Percentiles rank a stretch among this genome's conserved stretches.
These are phyloP conservation scores for Muscicapa comitata DNA, from an alignment of 2,797 vertebrate genomes.

Conservation along the genomic window DNA sequence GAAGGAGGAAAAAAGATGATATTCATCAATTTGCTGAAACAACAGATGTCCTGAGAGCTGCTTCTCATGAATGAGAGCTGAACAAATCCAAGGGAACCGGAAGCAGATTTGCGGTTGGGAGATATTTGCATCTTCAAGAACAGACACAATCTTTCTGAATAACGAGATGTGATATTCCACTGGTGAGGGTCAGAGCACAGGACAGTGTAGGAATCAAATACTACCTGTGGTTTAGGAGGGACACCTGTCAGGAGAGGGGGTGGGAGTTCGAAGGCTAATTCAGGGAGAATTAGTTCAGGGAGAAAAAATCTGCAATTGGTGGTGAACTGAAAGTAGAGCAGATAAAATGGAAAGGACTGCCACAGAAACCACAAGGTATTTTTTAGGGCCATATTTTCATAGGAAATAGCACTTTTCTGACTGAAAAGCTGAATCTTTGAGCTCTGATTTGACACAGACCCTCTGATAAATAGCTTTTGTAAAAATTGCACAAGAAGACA, in stretches of 20 bases:
- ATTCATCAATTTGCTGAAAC: background rate
- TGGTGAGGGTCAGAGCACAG: background rate
- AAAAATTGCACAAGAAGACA: background rate
- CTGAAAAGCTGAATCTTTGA: background rate
- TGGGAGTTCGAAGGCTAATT: background rate
- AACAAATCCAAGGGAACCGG: background rate
- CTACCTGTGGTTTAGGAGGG: background rate
- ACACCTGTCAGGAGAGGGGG: background rate
- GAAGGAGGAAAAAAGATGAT: background rate
- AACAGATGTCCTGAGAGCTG: background rate
- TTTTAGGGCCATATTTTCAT: background rate
- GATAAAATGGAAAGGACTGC: background rate
- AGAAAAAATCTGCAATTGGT: background rate
- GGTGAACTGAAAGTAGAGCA: background rate
- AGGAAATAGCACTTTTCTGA: background rate
- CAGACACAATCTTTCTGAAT: background rate
- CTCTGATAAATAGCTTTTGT: background rate
- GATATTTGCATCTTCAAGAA: background rate
- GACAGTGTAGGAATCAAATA: background rate
- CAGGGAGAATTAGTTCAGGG: background rate
- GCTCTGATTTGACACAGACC: background rate
- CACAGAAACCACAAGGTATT: background rate
- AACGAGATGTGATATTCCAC: background rate
- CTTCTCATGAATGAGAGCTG: background rate
- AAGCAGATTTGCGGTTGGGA: background rate